Base-by-base conservation (phyloP, 2,888 invertebrate genomes). In the Lasioglossum zephyrum region DNA sequence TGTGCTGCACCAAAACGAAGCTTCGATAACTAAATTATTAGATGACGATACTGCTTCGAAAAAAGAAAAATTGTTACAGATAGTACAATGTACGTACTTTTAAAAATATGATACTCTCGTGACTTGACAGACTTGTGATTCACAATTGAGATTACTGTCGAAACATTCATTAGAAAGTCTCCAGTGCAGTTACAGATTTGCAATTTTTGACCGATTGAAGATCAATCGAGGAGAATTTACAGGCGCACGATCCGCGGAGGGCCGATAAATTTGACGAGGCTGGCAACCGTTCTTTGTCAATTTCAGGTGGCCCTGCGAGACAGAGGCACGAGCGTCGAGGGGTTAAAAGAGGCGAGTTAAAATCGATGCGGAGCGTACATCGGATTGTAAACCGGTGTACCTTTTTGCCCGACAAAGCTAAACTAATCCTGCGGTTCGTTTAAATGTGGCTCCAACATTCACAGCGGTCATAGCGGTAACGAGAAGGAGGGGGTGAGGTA, bases 291-390 rank as follows among this genome's bases (percentile, higher is more conserved):
- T 63, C 63, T 63, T 31, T 36, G 63, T 18, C 18, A 16, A 63
- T 63, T 31, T 36, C 31, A 18, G 8, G 18, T 36, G 63, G 8
- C 31, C 31, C 63, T 36, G 26, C 3, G 63, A 63, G 63, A 63
- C 63, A 63, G 11, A 11, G n/a, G 63, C 26, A 5, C 16, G 16
- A 63, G 63, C 31, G 63, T 63, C 31, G 6, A 41, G 66, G 47
- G 36, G 36, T 36, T 73, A 49, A 74, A 26, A 41, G 39, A n/a
- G 53, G 5, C n/a, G n/a, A 39, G 22, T 70, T 81, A 57, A 81
- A 87, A 89, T 87, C 89, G 81, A 87, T 81, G 81, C 80, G 82
- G 79, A 87, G 87, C 85, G 89, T 75, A 79, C 53, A 70, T 66
- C 72, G 73, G 82, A 86, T 79, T 79, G 83, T 69, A 73, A 76